Evolutionary conservation across 2,797 vertebrate species (phyloP), one percentile per base, ranked within the genome.

Genomic region (Thunnus albacares): DNA sequence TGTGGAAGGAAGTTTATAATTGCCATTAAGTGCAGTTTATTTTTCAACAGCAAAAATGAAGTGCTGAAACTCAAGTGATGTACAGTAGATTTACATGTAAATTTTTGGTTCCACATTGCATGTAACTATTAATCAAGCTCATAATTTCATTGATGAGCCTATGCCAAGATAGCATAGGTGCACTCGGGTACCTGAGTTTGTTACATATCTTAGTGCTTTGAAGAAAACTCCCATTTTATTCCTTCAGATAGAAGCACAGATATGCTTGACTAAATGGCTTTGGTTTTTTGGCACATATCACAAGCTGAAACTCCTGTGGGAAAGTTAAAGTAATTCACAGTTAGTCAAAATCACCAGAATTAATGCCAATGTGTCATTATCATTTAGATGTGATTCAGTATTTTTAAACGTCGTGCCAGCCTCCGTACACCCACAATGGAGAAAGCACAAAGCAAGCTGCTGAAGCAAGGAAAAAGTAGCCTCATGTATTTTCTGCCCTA

Each of bases 381-480:
- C 66, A 30, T 61, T 75, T 57, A 58, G 66, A 68, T 59, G 41
- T 41, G 71, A 26, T 82, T 75, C 15, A 24, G 18, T 47, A 6
- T 38, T 79, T 51, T 73, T 69, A 64, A 70, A 58, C 38, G 1
- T 35, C 1, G 3, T 47, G 8, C 71, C 38, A 35, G 51, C 15
- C 11, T 75, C 52, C n/a, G 2, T 55, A 47, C 43, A 45, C 33
- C 43, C 43, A 18, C 77, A 69, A 64, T 45, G 60, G 47, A 76
- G 78, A 66, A 84, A 85, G 83, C 69, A 57, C 75, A 73, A 51
- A 51, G 49, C 35, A 52, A 77, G 24, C 41, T 56, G 72, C 58
- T 47, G 35, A 71, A 43, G 60, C 35, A 49, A 53, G 89, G 83
- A 85, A 87, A 88, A 83, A 78, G 18, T 58, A 72, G 67, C 60